phyloP scores from a whole-genome alignment of 2,888 invertebrate species.

The Sclerodermus sp. region DNA sequence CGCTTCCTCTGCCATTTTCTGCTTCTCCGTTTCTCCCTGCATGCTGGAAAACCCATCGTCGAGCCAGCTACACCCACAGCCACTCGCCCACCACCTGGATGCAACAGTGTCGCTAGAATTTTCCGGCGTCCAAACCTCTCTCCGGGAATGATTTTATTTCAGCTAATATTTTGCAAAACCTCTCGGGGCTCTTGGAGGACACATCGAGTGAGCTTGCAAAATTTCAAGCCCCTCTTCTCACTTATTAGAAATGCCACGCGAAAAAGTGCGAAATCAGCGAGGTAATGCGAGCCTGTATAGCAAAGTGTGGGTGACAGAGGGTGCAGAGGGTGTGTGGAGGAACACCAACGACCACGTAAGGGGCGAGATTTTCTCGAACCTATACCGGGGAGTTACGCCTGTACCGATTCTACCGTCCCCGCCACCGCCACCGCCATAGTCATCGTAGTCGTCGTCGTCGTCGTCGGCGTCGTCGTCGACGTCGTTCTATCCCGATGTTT shows the following conservation, averaged over 20 bases:
- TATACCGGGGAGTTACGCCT: conserved; percentile 31
- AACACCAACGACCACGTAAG: conserved; percentile 1
- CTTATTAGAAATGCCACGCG: conserved; percentile 39
- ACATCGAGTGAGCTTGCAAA: too few relatives aligned
- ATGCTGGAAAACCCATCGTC: too few relatives aligned
- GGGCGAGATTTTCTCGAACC: conserved; percentile 30
- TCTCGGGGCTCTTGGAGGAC: neutral
- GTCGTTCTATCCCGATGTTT: conserved; percentile 30
- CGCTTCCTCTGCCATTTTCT: conserved; percentile 17
- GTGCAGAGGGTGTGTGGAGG: too few relatives aligned
- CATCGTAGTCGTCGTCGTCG: conserved; percentile 2
- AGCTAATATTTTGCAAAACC: neutral
- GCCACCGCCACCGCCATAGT: conserved; percentile 1
- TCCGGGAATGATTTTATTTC: neutral
- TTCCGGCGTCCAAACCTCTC: neutral
- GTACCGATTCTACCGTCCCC: conserved; percentile 11
- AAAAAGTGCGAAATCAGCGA: conserved; percentile 48
- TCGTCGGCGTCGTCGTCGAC: neutral
- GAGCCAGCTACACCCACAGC: conserved; percentile 8
- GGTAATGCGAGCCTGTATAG: conserved; percentile 29
- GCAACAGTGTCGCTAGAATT: conserved; percentile 1
- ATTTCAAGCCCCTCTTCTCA: conserved; percentile 29
- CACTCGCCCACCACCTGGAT: conserved; percentile 4
- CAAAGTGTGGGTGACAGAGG: neutral
- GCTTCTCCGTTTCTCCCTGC: conserved; percentile 17